These are phyloP conservation scores for Phytoseiulus persimilis DNA, from an alignment of 2,888 invertebrate genomes.

Conservation along the genomic window DNA sequence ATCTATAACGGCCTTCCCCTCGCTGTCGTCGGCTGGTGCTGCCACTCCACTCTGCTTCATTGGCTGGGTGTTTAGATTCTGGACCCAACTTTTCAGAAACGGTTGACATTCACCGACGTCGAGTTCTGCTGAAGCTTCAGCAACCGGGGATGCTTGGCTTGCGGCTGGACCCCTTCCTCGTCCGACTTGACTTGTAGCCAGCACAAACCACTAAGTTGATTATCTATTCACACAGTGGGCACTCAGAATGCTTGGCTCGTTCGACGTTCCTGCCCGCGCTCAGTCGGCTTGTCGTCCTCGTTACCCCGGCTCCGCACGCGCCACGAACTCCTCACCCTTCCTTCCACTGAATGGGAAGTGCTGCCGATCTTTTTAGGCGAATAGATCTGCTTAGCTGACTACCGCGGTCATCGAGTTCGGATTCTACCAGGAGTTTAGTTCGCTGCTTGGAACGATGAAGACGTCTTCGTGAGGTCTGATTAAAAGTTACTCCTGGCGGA, in stretches of 20 bases:
- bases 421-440: background rate
- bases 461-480: background rate
- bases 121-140: too few species aligned
- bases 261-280: background rate
- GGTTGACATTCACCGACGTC: too few species aligned
- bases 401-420: background rate
- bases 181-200: background rate
- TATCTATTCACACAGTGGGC: background rate
- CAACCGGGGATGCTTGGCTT: too few species aligned
- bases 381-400: background rate
- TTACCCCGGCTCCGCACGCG: too few species aligned
- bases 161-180: background rate
- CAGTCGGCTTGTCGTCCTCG: too few species aligned
- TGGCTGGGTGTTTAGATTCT: too few species aligned
- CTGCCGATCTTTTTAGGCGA: background rate
- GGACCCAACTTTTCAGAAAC: too few species aligned
- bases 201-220: background rate
- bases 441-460: background rate
- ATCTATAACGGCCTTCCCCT: too few species aligned
- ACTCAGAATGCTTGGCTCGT: background rate
- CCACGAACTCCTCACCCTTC: background rate
- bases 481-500: background rate
- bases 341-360: background rate
- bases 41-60: too few species aligned
- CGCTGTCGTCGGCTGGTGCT: too few species aligned